These are phyloP conservation scores for Dissostichus mawsoni DNA, from an alignment of 2,113 vertebrate genomes.

Conservation along the genomic window DNA sequence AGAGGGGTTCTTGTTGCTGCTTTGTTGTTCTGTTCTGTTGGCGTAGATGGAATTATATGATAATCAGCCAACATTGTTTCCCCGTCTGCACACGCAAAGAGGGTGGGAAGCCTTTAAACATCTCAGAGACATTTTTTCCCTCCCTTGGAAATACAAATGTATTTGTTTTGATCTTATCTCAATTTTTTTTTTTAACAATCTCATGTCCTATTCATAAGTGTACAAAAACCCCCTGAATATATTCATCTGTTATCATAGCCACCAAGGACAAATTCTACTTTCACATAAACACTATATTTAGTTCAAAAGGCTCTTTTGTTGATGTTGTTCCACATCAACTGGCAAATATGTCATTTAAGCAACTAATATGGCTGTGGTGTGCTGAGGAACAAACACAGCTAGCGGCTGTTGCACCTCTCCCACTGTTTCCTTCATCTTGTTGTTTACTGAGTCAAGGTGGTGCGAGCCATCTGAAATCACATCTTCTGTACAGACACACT, in stretches of 20 bases:
- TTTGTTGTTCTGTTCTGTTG: constrained; percentile 50
- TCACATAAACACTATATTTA: constrained; percentile 54
- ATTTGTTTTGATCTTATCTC: constrained; percentile 75
- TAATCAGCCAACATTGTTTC: constrained; percentile 62
- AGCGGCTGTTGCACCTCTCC: constrained; percentile 35
- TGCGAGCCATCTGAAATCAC: constrained; percentile 30
- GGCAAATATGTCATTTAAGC: constrained; percentile 67
- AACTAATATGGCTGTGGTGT: constrained; percentile 45
- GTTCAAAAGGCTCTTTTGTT: constrained; percentile 58
- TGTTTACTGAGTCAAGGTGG: constrained; percentile 58
- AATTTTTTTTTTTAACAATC: constrained; percentile 28
- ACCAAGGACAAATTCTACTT: constrained; percentile 67
- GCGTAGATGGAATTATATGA: constrained; percentile 63
- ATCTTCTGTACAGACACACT: constrained; percentile 25
- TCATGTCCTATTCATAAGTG: constrained; percentile 62
- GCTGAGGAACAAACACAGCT: constrained; percentile 55
- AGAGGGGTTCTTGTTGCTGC: constrained; percentile 30
- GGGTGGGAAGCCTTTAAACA: constrained; percentile 64
- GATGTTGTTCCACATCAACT: constrained; percentile 51
- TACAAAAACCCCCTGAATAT: constrained; percentile 35
- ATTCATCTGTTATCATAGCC: constrained; percentile 55
- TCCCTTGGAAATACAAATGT: constrained; percentile 59
- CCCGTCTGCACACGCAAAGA: constrained; percentile 44
- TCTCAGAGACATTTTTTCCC: constrained; percentile 34
- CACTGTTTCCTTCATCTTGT: constrained; percentile 47